A percentile compares a stretch with the other conserved stretches of the same genome.
Conservation (phyloP, 2,797 vertebrate species). For the Tokudaia muenninki region DNA sequence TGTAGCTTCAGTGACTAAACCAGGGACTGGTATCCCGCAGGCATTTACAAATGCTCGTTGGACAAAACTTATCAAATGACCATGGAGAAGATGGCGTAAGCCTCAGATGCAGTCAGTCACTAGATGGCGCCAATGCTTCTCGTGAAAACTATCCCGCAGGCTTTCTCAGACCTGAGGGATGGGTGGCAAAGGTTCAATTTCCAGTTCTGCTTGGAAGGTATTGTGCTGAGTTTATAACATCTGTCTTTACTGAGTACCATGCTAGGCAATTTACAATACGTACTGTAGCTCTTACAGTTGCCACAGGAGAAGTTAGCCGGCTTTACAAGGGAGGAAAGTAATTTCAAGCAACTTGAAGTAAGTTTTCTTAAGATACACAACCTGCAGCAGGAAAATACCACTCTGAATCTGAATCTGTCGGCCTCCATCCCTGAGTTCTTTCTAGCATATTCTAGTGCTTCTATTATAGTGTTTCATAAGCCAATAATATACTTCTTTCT, state of each 20-base stretch:
- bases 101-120: background rate
- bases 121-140: conserved; percentile 66
- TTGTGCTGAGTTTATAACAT: background rate
- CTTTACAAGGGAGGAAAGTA: conserved; percentile 39
- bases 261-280: background rate
- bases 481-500: background rate
- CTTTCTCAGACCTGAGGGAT: background rate
- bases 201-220: background rate
- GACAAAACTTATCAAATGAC: background rate
- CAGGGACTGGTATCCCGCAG: background rate
- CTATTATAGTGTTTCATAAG: background rate
- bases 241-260: background rate
- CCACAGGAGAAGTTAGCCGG: background rate
- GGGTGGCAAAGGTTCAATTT: background rate
- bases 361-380: conserved; percentile 34
- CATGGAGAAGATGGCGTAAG: background rate
- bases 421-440: background rate
- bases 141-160: background rate
- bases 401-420: background rate
- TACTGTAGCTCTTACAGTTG: background rate
- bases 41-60: conserved; percentile 8
- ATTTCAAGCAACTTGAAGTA: conserved; percentile 53
- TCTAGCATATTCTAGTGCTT: background rate
- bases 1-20: background rate
- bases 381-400: background rate